These are phyloP conservation scores for Eugnorisma glareosa DNA, from an alignment of 2,888 invertebrate species.

Conservation along the genomic window DNA sequence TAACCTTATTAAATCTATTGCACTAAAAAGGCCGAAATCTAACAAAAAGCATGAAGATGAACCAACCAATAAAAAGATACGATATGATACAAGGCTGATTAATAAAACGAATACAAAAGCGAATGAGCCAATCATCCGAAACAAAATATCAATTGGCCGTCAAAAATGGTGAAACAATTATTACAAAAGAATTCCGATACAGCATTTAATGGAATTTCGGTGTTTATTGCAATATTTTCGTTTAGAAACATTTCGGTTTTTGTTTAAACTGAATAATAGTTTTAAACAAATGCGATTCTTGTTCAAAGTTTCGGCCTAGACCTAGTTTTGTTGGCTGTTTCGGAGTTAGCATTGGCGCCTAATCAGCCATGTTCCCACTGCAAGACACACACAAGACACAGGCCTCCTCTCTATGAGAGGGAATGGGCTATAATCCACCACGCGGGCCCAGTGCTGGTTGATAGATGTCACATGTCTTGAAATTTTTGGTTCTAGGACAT, in stretches of 20 bases:
- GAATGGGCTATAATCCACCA: too few species aligned
- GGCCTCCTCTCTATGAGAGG: too few species aligned
- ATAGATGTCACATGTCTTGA: too few species aligned
- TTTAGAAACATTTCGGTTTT: conserved; percentile 27
- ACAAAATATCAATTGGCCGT: conserved; percentile 48
- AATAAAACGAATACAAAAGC: conserved; percentile 44
- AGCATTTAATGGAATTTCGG: conserved; percentile 20
- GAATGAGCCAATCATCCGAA: conserved; percentile 38
- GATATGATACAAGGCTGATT: conserved; percentile 34
- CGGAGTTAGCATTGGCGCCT: too few species aligned
- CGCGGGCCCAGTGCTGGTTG: too few species aligned
- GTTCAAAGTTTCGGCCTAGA: conserved; percentile 1
- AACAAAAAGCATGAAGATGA: conserved; percentile 30
- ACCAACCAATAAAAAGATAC: conserved; percentile 24
- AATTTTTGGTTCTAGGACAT: too few species aligned
- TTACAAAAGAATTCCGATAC: conserved; percentile 44
- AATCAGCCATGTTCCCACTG: too few species aligned
- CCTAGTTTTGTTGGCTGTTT: not conserved
- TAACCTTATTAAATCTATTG: conserved; percentile 1
- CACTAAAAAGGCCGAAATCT: not conserved
- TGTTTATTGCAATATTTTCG: conserved; percentile 24
- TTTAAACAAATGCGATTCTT: not conserved
- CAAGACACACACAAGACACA: too few species aligned
- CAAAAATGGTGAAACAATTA: conserved; percentile 50
- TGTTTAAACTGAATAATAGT: not conserved